Evolutionary conservation across 2,113 vertebrate species (phyloP), one percentile per base, ranked within the genome.

Genomic region (Lanius collurio): DNA sequence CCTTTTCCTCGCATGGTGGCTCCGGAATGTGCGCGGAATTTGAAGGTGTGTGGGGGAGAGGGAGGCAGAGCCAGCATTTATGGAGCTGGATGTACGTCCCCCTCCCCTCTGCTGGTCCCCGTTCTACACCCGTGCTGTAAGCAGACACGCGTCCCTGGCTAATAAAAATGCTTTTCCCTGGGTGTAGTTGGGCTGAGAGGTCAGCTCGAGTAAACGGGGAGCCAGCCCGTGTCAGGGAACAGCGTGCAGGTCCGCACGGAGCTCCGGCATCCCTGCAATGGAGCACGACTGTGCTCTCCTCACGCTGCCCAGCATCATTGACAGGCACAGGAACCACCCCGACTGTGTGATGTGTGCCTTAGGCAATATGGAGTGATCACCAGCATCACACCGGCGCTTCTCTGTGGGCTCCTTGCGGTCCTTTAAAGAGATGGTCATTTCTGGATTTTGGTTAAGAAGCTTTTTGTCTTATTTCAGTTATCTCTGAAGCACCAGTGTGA

Each of bases 311-410:
- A 1, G 42, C 11, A 55, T 30, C 59, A 0, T 37, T 37, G 8
- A 3, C 5, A 6, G 21, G 59, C n/a, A 6, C 59, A 8, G 42
- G 0, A 23, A 22, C 35, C 35, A 0, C 1, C 2, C 5, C 4
- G 23, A 8, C 15, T 6, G 1, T 13, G 22, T 2, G 59, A 44
- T 62, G 37, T 1, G 0, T 19, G 33, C 1, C 2, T 22, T 11
- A 15, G 64, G 26, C 68, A 47, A 9, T 1, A 7, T 1, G 52
- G 39, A 70, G 81, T 3, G 77, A 49, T 9, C 26, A 10, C 12
- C 47, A 3, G 24, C 21, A 3, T 16, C 4, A 3, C 41, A 46
- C 17, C 47, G 57, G 67, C 56, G 2, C 27, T 20, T 10, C 6
- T 6, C 20, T 4, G 1, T 53, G 26, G 10, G 60, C 50, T 59